phyloP scores from a whole-genome alignment of 1,140 invertebrate species.

The Anadara kagoshimensis region DNA sequence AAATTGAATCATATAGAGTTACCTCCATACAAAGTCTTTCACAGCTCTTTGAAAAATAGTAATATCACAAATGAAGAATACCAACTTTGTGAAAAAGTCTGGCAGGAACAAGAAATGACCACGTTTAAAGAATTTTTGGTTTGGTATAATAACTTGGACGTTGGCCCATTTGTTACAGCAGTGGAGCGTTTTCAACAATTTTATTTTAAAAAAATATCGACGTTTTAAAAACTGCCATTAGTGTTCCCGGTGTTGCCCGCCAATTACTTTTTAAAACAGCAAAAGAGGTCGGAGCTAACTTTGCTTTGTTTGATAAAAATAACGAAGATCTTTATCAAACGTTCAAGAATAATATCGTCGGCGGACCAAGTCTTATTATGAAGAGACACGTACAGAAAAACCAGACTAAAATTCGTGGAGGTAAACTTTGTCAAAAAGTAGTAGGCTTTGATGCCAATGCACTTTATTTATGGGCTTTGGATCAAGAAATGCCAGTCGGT shows the following conservation, averaged over 20 bases:
- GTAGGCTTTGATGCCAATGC: slow-evolving; percentile 39
- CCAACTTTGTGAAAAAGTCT: slow-evolving; percentile 19
- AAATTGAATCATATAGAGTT: slow-evolving; percentile 27
- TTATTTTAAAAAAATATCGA: slow-evolving; percentile 37
- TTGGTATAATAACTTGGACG: slow-evolving; percentile 43
- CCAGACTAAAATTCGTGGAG: not conserved
- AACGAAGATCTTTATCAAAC: too few relatives aligned
- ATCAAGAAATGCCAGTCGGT: slow-evolving; percentile 36
- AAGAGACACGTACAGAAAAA: too few relatives aligned
- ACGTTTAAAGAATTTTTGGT: slow-evolving; percentile 23
- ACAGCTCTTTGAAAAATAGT: slow-evolving; percentile 10
- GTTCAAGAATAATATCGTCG: too few relatives aligned
- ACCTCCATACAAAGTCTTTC: slow-evolving; percentile 11
- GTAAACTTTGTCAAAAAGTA: slow-evolving; percentile 10
- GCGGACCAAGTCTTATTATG: too few relatives aligned
- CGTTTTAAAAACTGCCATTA: slow-evolving; percentile 36
- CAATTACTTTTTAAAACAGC: slow-evolving; percentile 6
- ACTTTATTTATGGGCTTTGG: slow-evolving; percentile 33
- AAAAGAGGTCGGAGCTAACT: too few relatives aligned
- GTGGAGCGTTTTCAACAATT: slow-evolving; percentile 17
- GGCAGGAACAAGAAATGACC: slow-evolving; percentile 38
- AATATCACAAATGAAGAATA: slow-evolving; percentile 20
- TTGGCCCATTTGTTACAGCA: slow-evolving; percentile 21
- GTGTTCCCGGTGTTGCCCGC: slow-evolving; percentile 31
- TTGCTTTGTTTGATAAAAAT: too few relatives aligned